Evolutionary conservation across 2,113 vertebrate species (phyloP).

Genomic region (Strix aluco): DNA sequence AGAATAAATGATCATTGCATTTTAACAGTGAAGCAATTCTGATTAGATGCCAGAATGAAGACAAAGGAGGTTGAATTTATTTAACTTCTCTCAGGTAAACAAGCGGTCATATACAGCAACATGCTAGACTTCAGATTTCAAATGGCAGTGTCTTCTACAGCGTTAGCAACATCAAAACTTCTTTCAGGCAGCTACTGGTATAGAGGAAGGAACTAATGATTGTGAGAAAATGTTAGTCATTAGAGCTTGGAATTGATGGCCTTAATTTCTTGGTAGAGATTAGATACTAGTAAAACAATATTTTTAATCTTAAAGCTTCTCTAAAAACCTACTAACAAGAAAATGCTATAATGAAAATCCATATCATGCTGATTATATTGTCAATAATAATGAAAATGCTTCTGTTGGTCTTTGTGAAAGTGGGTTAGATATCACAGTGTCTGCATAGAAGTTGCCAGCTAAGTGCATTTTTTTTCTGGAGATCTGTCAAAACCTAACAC

Average conservation of each 20-base stretch:
- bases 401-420: conserved; percentile 39
- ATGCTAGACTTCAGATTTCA: not conserved
- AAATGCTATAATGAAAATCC: conserved; percentile 45
- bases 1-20: not conserved
- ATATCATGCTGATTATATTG: not conserved
- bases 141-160: not conserved
- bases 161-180: not conserved
- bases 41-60: not conserved
- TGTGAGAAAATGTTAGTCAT: not conserved
- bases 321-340: conserved; percentile 10
- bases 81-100: not conserved
- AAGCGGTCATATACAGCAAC: not conserved
- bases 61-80: not conserved
- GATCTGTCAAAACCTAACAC: conserved; percentile 5
- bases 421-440: not conserved
- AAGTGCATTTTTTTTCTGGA: conserved; percentile 25
- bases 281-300: not conserved
- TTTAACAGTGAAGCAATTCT: not conserved
- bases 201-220: not conserved
- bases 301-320: conserved; percentile 7
- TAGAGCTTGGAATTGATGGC: not conserved
- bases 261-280: conserved; percentile 18
- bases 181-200: not conserved
- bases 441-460: conserved; percentile 4
- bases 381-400: conserved; percentile 41